Base-by-base conservation (phyloP, 2,113 vertebrate species). In the Bucco capensis region DNA sequence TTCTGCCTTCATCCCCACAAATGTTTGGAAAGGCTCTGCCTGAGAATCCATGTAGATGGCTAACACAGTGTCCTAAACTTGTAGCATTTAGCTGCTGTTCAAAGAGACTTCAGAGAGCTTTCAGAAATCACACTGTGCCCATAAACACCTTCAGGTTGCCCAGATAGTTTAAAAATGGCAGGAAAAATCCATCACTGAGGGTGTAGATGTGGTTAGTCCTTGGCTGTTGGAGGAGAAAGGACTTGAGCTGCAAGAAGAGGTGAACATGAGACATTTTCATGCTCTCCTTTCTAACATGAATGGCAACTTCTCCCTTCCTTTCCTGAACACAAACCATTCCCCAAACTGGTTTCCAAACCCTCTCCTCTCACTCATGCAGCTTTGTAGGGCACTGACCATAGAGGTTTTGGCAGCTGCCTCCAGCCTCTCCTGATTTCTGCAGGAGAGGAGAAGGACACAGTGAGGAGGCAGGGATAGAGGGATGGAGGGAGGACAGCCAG, bases 181-280 rank as follows among this genome's bases (percentile, higher is more conserved):
- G 18, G 23, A 40, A 53, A 73, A 18, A 5, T 72, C 53, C 2
- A 21, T 33, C 74, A 87, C n/a, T 74, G 65, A 67, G 6, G 9
- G 13, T 22, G 15, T 12, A 33, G 42, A 60, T 58, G 38, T 46
- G 42, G 5, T 66, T 64, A 15, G 22, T 65, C 40, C 31, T 46
- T 51, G 18, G 30, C 27, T 77, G 25, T 66, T 21, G 35, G n/a
- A 76, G 12, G 50, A 22, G 9, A 81, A 78, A 71, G 8, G 2
- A 28, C 12, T 89, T 5, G 50, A 33, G 10, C 40, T 14, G 24
- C 21, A n/a, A n/a, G 14, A 16, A 6, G 18, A 17, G 58, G 31
- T 18, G 57, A 35, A 44, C 12, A 12, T 0, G 3, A 25, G 25
- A 22, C 33, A 0, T 0, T 40, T 57, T 38, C 28, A 9, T 27